Evolutionary conservation across 64 coral and sea anemone genomes (phyloP), one percentile per base, ranked within the genome.

Genomic region (Astreopora myriophthalma): DNA sequence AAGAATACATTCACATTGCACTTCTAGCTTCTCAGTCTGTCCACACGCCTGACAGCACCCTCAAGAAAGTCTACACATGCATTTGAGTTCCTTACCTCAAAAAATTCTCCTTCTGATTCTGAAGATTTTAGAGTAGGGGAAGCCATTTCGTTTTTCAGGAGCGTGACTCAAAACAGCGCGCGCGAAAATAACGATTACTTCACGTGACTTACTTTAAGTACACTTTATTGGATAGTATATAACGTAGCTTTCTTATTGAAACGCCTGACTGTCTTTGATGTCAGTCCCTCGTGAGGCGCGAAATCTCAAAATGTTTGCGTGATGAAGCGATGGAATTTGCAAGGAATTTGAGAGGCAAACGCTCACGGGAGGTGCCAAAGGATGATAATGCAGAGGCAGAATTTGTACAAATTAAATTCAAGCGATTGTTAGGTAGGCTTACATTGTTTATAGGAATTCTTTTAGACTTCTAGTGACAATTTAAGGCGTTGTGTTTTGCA

Each of bases 371-470:
- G 0, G 10, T 3, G 33, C 37, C 19, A 12, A 1, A 17, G 24
- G 57, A 39, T 22, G 32, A 39, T 61, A 3, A 31, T 1, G 28
- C 51, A 30, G 46, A 13, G 9, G 75, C 1, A 33, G 55, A 83
- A 37, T 38, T 33, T 64, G 79, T 11, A 8, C 57, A 83, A 33
- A 34, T 64, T 38, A 83, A 83, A 65, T 83, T 83, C 55, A 83
- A 83, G 10, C 52, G 79, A n/a, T 64, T 83, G 31, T 83, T 83
- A 35, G 79, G 79, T 65, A 26, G 39, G 79, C 19, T 66, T 66
- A 66, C 2, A 22, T 9, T 26, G 11, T n/a, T 3, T 60, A 3
- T 3, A 60, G 1, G 19, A n/a, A n/a, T n/a, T n/a, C n/a, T n/a
- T n/a, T n/a, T n/a, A n/a, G n/a, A n/a, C n/a, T n/a, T n/a, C n/a